Evolutionary conservation across 2,797 vertebrate species (phyloP).

Genomic region (Borostomias antarcticus): DNA sequence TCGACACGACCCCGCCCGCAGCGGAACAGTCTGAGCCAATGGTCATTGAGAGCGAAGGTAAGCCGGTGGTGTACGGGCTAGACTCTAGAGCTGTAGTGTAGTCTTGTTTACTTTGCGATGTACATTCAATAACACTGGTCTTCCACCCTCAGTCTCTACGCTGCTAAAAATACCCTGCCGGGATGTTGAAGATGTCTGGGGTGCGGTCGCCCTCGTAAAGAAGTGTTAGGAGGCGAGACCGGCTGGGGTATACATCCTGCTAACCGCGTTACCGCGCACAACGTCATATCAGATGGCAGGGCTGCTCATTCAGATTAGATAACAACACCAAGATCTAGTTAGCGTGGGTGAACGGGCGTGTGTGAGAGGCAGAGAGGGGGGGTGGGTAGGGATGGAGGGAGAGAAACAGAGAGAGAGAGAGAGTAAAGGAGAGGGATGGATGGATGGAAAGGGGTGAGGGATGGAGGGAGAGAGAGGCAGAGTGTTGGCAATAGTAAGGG

Average conservation of each 20-base stretch:
- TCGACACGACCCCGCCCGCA: slow-evolving; percentile 24
- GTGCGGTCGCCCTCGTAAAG: slow-evolving; percentile 29
- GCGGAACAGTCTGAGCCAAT: slow-evolving; percentile 33
- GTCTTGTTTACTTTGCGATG: not conserved
- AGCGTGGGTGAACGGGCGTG: slow-evolving; percentile 32
- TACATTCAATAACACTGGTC: slow-evolving; percentile 36
- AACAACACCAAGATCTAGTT: slow-evolving; percentile 47
- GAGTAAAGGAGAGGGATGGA: slow-evolving; percentile 6
- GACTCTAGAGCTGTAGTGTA: slow-evolving; percentile 27
- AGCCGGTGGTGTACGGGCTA: slow-evolving; percentile 40
- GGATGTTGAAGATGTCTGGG: slow-evolving; percentile 28
- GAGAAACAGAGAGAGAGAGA: not conserved
- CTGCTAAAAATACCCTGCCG: slow-evolving; percentile 15
- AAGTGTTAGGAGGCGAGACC: slow-evolving; percentile 40
- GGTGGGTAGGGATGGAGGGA: not conserved
- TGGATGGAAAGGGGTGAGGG: not conserved
- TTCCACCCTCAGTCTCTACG: slow-evolving; percentile 23
- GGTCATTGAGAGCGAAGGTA: slow-evolving; percentile 53
- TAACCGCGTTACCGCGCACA: slow-evolving; percentile 17
- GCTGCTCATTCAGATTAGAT: slow-evolving; percentile 43
- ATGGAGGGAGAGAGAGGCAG: slow-evolving; percentile 7
- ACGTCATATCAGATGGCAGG: slow-evolving; percentile 50
- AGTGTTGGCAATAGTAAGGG: slow-evolving; percentile 20
- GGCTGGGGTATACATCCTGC: slow-evolving; percentile 30
- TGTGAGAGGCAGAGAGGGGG: slow-evolving; percentile 4